These are phyloP conservation scores for Ommatoiulus sabulosus DNA, from an alignment of 2,888 invertebrate genomes.

Conservation along the genomic window DNA sequence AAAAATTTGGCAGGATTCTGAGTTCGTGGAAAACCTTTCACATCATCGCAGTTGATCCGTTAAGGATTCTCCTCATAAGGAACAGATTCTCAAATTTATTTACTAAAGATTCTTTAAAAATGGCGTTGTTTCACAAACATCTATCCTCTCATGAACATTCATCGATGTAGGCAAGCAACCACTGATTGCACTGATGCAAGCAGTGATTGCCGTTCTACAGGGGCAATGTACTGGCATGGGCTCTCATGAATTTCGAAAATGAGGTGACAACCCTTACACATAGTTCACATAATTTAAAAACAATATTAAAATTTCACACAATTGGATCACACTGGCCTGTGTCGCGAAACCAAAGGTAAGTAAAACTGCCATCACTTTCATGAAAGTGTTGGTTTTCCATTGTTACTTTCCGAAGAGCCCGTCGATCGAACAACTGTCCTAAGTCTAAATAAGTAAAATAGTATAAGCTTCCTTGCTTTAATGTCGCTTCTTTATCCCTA, in stretches of 20 bases:
- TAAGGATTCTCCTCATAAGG: too few relatives aligned
- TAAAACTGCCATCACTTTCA: not conserved
- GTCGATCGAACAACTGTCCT: not conserved
- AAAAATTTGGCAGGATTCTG: too few relatives aligned
- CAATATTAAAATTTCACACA: too few relatives aligned
- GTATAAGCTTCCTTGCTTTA: not conserved
- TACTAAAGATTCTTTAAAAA: too few relatives aligned
- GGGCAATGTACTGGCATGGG: not conserved
- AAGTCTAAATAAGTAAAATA: not conserved
- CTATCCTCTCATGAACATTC: too few relatives aligned
- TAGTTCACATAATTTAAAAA: not conserved
- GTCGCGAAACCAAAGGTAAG: not conserved
- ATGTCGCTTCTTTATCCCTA: not conserved
- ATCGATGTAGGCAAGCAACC: not conserved
- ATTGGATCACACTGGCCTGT: not conserved
- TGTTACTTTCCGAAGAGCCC: not conserved
- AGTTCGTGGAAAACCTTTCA: too few relatives aligned
- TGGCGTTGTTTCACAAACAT: too few relatives aligned
- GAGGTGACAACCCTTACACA: too few relatives aligned
- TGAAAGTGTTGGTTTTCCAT: not conserved
- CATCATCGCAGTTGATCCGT: too few relatives aligned
- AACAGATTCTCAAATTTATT: too few relatives aligned
- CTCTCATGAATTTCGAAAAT: too few relatives aligned
- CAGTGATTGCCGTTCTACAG: not conserved
- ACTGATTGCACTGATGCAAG: not conserved